phyloP scores from a whole-genome alignment of 30 jellyfish, hydroid and myxozoan genomes.

The Clytia hemisphaerica region DNA sequence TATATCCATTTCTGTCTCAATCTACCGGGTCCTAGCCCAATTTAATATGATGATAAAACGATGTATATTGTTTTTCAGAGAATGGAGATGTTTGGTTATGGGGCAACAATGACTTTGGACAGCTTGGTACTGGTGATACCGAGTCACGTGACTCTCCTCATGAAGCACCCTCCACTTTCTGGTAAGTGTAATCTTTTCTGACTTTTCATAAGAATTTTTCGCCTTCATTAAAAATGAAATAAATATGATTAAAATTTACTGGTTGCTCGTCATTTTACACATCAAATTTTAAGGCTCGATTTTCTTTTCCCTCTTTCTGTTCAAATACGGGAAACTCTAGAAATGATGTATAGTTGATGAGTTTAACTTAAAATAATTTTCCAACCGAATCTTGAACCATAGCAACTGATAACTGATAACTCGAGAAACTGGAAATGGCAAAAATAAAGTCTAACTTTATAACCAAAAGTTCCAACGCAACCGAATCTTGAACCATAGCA shows the following conservation, averaged over 20 bases:
- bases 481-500: no score
- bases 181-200: constrained; percentile 35
- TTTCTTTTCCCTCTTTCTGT: background rate
- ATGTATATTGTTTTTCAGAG: constrained; percentile 12
- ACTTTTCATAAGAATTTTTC: background rate
- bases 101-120: constrained; percentile 91
- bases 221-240: background rate
- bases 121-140: constrained; percentile 56
- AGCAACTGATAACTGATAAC: no score
- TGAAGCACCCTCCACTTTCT: constrained; percentile 65
- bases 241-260: background rate
- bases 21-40: background rate
- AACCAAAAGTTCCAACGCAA: no score
- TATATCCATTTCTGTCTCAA: no score
- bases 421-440: no score
- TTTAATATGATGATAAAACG: background rate
- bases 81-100: constrained; percentile 90
- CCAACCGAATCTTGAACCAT: no score
- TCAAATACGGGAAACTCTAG: no score
- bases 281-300: background rate
- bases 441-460: no score
- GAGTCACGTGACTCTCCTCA: constrained; percentile 40
- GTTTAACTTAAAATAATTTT: no score
- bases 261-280: background rate
- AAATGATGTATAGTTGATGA: no score